These are phyloP conservation scores for Pedicia rivosa DNA, from an alignment of 2,888 invertebrate species.

Conservation along the genomic window DNA sequence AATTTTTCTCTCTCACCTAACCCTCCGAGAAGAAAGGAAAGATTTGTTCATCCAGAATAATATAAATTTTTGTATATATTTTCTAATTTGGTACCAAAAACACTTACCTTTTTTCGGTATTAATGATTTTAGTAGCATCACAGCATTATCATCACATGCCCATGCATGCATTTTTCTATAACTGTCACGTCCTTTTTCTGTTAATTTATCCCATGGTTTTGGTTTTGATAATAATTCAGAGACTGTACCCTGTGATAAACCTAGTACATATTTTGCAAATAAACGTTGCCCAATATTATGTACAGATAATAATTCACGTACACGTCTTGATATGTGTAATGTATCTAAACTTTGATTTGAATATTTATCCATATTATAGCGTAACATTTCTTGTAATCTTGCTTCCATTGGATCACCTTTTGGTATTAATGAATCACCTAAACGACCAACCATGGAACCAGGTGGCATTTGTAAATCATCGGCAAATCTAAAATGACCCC, in stretches of 20 bases:
- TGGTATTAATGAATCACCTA: constrained; percentile 81
- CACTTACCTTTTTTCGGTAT: constrained; percentile 93
- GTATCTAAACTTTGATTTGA: constrained; percentile 89
- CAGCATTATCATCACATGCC: constrained; percentile 96
- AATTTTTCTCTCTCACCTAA: no score
- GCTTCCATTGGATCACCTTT: constrained; percentile 92
- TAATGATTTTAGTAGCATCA: constrained; percentile 91
- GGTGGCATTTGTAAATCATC: constrained; percentile 66
- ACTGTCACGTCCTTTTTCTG: constrained; percentile 97
- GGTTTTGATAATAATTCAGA: constrained; percentile 97
- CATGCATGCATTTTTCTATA: constrained; percentile 99
- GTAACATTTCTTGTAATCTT: constrained; percentile 77
- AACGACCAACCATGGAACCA: constrained; percentile 65
- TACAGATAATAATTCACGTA: constrained; percentile 83
- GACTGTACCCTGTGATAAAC: constrained; percentile 93
- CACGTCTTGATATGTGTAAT: constrained; percentile 82
- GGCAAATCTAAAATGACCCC: constrained; percentile 66
- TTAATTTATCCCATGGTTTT: constrained; percentile 98
- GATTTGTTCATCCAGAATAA: no score
- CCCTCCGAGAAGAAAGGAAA: no score
- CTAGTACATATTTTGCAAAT: constrained; percentile 97
- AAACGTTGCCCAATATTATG: constrained; percentile 98
- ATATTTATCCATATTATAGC: constrained; percentile 93
- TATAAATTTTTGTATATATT: no score
- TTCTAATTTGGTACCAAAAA: no score